Conservation (phyloP, 2,113 vertebrate genomes). For the Zosterops hypoxanthus region DNA sequence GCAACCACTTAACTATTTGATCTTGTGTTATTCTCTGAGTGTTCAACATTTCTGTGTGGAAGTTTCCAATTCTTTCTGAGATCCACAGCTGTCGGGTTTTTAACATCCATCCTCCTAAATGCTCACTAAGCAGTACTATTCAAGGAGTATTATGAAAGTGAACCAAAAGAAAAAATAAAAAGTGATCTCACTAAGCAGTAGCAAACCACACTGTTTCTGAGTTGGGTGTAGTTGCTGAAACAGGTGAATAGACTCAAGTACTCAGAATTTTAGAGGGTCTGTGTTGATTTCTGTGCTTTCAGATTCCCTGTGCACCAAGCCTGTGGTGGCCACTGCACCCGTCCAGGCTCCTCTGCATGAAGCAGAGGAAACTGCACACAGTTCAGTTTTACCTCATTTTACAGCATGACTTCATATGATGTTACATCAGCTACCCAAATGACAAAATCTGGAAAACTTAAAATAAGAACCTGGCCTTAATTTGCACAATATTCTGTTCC, state of each 20-base stretch:
- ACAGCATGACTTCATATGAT: background rate
- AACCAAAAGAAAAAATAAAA: background rate
- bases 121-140: background rate
- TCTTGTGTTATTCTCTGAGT: background rate
- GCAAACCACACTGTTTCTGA: background rate
- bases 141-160: background rate
- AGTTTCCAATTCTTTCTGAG: background rate
- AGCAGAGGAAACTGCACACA: too few species aligned
- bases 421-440: background rate
- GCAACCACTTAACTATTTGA: background rate
- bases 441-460: background rate
- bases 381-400: background rate
- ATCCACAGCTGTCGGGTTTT: fast-evolving
- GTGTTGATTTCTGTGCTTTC: background rate
- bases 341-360: background rate
- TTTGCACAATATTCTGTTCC: background rate
- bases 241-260: background rate
- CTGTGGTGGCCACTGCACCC: fast-evolving
- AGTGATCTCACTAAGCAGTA: background rate
- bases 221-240: background rate
- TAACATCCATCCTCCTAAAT: background rate
- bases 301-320: background rate
- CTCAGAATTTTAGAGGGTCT: background rate
- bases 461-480: background rate
- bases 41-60: background rate